Base-by-base conservation (phyloP, 2,113 vertebrate species). In the Galbula dea region DNA sequence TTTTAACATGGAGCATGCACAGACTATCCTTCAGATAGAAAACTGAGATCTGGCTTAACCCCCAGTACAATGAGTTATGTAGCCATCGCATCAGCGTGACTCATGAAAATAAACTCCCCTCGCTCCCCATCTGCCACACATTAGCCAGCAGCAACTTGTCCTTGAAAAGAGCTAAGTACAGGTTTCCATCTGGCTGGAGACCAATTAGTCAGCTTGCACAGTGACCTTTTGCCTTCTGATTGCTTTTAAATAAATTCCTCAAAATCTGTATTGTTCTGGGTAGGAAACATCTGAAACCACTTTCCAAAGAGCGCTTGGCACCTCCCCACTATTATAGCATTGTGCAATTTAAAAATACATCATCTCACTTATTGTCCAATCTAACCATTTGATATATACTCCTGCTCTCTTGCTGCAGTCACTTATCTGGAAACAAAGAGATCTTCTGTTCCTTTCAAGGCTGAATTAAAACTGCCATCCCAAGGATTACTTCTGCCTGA, bases 281-380 rank as follows among this genome's bases (percentile, higher is more conserved):
- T 95, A 94, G 91, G 89, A 93, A 79, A 94, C 82, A 95, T 95
- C 90, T 97, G 86, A 87, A 92, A 58, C 71, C 46, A 68, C 62
- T 95, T 95, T 92, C 55, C 81, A 93, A 85, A 91, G 83, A 49
- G 69, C 4, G 21, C 91, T 92, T 88, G 88, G 84, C 77, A 83
- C 83, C 83, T 93, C 68, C 92, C 67, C 77, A 41, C 57, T 52
- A 62, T 81, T 91, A 46, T 36, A 91, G 74, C 51, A 74, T 29
- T 71, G 69, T 86, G 29, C 32, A 75, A 94, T 94, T 65, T 95
- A 95, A 85, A 91, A 95, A 86, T 82, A 69, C 77, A 93, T 39
- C 39, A 48, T 92, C 66, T 94, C 71, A 67, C 51, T 34, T 75
- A 65, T 94, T 91, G 54, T 77, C 71, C 24, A 52, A 15, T 81